phyloP scores from a whole-genome alignment of 2,888 invertebrate species.

The Hemistola chrysoprasaria region DNA sequence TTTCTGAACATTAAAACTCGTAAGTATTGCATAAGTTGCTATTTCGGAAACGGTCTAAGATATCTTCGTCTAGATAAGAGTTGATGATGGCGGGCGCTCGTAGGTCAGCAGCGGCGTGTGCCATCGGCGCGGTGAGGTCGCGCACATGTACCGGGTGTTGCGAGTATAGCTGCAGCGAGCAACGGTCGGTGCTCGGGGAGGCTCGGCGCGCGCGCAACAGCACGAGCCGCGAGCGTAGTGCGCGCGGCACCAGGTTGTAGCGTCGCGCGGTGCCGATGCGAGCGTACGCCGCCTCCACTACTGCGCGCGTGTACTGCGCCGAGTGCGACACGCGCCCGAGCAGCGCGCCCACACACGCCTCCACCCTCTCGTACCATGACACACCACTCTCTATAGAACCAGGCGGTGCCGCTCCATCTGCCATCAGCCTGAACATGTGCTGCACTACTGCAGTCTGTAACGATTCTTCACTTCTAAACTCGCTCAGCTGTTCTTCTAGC shows the following conservation, averaged over 20 bases:
- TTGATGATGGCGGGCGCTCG: slow-evolving; percentile 43
- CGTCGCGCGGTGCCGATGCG: slow-evolving; percentile 33
- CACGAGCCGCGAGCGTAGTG: slow-evolving; percentile 42
- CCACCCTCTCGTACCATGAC: slow-evolving; percentile 31
- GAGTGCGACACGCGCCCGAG: slow-evolving; percentile 41
- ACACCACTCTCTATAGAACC: slow-evolving; percentile 14
- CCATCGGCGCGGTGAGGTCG: too few species aligned
- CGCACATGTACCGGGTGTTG: slow-evolving; percentile 25
- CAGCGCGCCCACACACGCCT: slow-evolving; percentile 34
- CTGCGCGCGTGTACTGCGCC: slow-evolving; percentile 42
- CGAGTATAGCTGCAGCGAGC: slow-evolving; percentile 23
- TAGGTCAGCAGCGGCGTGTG: slow-evolving; percentile 35
- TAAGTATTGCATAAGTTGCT: slow-evolving; percentile 43
- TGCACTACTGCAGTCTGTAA: slow-evolving; percentile 36
- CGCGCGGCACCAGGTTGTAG: slow-evolving; percentile 24
- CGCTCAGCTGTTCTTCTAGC: slow-evolving; percentile 30
- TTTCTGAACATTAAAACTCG: too few species aligned
- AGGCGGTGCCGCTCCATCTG: slow-evolving; percentile 9
- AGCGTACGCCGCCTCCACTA: slow-evolving; percentile 42
- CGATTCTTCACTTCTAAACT: slow-evolving; percentile 28
- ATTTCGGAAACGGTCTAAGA: slow-evolving; percentile 34
- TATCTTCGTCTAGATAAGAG: slow-evolving; percentile 31
- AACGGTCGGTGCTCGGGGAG: not conserved
- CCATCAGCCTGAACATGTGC: slow-evolving; percentile 36
- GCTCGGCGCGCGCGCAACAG: slow-evolving; percentile 31